Evolutionary conservation across 2,888 invertebrate species (phyloP), one percentile per base, ranked within the genome.

Genomic region (Mylabris sibirica): DNA sequence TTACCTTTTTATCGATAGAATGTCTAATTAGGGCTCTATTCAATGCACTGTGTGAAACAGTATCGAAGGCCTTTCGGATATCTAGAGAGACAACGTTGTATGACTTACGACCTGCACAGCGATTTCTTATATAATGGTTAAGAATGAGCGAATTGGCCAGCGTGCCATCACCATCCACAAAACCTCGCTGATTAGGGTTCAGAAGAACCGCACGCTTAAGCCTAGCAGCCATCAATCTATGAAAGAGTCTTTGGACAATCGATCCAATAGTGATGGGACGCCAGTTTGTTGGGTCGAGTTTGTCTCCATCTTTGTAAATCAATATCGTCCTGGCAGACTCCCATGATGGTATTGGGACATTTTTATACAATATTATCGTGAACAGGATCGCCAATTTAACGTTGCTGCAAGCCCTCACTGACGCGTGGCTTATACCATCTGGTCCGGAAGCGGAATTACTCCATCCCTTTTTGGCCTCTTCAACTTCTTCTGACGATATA

Each of bases 21-120:
- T 26, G 24, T 9, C 24, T 3, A 12, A 12, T 59, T 1, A 59
- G 24, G 6, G 30, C 22, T n/a, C 59, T 12, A 1, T 22, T 20
- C 1, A 59, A 2, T 1, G 70, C 65, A 4, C 20, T 20, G 20
- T 70, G 66, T 0, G 70, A 74, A 12, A 73, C 49, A 0, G 72
- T 66, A 30, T 75, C 73, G 49, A 75, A 73, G 0, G 72, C 75
- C 35, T 72, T 73, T 24, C 59, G 41, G 30, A 74, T 20, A 35
- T 74, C 74, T 6, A 74, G 41, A 1, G 67, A 61, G 6, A 72
- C 57, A n/a, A 74, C 53, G 22, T 66, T 53, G 26, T 68, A 70
- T 1, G 62, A 44, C 30, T 63, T 59, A 44, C 59, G 49, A 8
- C 17, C 62, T 63, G 20, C 41, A 20, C 14, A 57, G 11, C 63